These are phyloP conservation scores for Pedetes capensis DNA, from an alignment of 2,113 vertebrate species.

Conservation along the genomic window DNA sequence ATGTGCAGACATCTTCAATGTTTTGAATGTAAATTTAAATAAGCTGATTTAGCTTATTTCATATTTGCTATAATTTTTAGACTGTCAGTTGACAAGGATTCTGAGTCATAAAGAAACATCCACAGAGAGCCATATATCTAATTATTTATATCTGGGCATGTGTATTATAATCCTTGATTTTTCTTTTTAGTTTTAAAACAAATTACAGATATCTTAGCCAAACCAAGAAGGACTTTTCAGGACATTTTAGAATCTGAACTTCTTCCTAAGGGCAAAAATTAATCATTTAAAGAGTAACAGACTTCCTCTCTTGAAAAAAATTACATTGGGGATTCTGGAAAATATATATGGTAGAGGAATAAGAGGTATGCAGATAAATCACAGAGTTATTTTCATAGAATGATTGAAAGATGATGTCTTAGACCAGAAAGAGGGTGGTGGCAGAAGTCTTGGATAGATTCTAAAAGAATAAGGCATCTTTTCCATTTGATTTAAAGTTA, in stretches of 20 bases:
- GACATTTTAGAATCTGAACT: not conserved
- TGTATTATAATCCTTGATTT: not conserved
- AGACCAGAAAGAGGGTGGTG: not conserved
- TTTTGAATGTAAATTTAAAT: not conserved
- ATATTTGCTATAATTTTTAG: not conserved
- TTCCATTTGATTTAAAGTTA: conserved; percentile 47
- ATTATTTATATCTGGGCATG: not conserved
- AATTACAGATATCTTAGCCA: not conserved
- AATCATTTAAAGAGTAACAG: not conserved
- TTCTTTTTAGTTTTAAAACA: conserved; percentile 41
- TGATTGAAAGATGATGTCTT: not conserved
- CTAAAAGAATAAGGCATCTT: not conserved
- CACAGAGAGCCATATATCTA: not conserved
- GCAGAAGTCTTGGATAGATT: not conserved
- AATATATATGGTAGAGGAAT: not conserved
- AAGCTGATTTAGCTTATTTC: not conserved
- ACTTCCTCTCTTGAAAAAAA: conserved; percentile 29
- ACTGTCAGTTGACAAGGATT: not conserved
- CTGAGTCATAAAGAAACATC: not conserved
- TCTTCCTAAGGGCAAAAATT: not conserved
- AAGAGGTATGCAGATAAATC: not conserved
- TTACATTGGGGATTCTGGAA: not conserved
- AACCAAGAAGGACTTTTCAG: not conserved
- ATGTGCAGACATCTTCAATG: not conserved
- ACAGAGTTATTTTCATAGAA: not conserved